Evolutionary conservation across 2,113 vertebrate species (phyloP).

Genomic region (Myanophis thanlyinensis): DNA sequence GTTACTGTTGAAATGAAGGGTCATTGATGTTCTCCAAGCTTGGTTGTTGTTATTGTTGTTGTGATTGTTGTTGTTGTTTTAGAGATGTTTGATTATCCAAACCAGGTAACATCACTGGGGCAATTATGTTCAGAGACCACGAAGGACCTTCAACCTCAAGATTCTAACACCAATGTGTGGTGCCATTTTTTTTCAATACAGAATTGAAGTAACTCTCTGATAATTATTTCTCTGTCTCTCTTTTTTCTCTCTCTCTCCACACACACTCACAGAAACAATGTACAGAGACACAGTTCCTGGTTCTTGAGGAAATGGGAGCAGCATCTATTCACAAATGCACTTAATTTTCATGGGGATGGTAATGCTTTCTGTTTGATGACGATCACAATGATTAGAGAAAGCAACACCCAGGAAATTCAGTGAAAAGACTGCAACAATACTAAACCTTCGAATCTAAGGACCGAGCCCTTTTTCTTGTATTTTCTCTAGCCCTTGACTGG

Average conservation of each 20-base stretch:
- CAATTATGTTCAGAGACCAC: too few species aligned
- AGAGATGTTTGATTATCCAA: too few species aligned
- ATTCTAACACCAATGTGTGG: neutral
- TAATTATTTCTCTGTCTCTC: neutral
- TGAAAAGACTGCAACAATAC: slow-evolving; percentile 22
- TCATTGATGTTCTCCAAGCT: too few species aligned
- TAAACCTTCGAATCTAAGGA: slow-evolving; percentile 17
- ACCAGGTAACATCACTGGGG: too few species aligned
- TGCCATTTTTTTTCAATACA: neutral
- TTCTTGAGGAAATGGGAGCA: neutral
- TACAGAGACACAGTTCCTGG: neutral
- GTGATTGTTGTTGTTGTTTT: too few species aligned
- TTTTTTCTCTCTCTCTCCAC: neutral
- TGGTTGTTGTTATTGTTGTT: too few species aligned
- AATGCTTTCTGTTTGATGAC: neutral
- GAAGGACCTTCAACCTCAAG: neutral
- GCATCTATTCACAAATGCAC: neutral
- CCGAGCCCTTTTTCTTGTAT: neutral
- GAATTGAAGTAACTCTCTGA: neutral
- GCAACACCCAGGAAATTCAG: neutral
- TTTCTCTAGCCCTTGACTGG: slow-evolving; percentile 30
- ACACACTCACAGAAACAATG: neutral
- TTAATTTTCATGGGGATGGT: neutral
- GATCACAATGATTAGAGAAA: neutral
- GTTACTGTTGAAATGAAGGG: too few species aligned